A percentile compares a stretch with the other conserved stretches of the same genome.
phyloP scores from a whole-genome alignment of 2,113 vertebrate species.

The Mesitornis unicolor region DNA sequence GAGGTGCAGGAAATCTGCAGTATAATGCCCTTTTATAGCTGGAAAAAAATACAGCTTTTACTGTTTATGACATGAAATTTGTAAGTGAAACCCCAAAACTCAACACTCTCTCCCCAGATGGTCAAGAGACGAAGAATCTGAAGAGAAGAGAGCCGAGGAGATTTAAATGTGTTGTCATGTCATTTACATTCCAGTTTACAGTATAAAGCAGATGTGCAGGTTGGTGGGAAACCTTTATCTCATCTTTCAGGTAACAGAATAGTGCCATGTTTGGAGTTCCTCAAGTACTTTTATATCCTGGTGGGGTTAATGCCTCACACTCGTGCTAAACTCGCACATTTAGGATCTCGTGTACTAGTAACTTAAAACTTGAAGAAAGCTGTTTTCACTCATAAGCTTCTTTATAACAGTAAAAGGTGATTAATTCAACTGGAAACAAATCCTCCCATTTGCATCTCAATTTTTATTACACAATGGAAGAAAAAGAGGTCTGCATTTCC shows the following conservation, averaged over 20 bases:
- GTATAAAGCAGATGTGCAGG: background rate
- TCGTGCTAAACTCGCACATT: background rate
- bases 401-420: background rate
- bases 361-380: background rate
- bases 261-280: background rate
- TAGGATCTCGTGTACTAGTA: background rate
- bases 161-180: background rate
- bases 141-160: background rate
- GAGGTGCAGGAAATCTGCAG: background rate
- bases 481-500: background rate
- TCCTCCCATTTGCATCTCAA: background rate
- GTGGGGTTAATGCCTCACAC: fast-evolving
- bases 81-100: background rate
- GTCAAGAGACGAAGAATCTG: background rate
- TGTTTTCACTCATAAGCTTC: background rate
- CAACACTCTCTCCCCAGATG: fast-evolving
- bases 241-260: background rate
- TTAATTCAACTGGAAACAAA: background rate
- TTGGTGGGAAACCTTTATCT: background rate
- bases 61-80: background rate
- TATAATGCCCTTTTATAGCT: background rate
- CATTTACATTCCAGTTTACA: background rate
- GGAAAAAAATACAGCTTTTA: background rate
- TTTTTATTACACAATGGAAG: background rate
- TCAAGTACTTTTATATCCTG: background rate